phyloP scores from a whole-genome alignment of 2,113 vertebrate species.

The Paedocypris sp. region DNA sequence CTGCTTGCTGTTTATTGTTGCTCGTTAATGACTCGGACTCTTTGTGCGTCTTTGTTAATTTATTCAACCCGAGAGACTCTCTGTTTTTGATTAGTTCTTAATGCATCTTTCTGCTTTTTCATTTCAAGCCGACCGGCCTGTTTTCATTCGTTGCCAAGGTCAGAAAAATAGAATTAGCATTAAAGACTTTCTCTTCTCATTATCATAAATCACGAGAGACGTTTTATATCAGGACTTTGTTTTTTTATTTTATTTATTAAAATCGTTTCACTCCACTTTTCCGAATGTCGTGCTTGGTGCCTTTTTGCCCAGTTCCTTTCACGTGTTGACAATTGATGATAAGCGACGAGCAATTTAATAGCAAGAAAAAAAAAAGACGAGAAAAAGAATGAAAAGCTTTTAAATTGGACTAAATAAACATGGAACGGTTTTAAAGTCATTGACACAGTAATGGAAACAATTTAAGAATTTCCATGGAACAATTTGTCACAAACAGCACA shows the following conservation, averaged over 20 bases:
- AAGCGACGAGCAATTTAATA: neutral
- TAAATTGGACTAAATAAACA: neutral
- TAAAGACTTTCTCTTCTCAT: neutral
- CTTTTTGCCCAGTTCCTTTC: neutral
- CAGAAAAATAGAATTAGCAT: neutral
- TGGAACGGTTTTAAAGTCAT: neutral
- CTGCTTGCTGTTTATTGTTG: neutral
- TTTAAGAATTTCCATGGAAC: neutral
- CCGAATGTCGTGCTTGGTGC: neutral
- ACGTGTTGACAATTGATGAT: neutral
- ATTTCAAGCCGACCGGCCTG: conserved; percentile 3
- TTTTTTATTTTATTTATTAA: neutral
- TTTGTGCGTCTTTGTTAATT: neutral
- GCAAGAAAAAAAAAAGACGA: no score
- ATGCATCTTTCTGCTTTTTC: neutral
- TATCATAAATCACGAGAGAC: neutral
- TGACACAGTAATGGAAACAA: neutral
- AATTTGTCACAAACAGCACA: neutral
- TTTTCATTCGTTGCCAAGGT: conserved; percentile 1
- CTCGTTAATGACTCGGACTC: neutral
- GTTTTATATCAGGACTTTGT: neutral
- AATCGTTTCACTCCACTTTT: neutral
- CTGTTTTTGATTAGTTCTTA: conserved; percentile 13
- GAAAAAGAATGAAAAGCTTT: no score
- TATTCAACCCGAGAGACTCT: neutral